phyloP scores from a whole-genome alignment of 2,888 invertebrate species.

The Dicyrtomina minuta region DNA sequence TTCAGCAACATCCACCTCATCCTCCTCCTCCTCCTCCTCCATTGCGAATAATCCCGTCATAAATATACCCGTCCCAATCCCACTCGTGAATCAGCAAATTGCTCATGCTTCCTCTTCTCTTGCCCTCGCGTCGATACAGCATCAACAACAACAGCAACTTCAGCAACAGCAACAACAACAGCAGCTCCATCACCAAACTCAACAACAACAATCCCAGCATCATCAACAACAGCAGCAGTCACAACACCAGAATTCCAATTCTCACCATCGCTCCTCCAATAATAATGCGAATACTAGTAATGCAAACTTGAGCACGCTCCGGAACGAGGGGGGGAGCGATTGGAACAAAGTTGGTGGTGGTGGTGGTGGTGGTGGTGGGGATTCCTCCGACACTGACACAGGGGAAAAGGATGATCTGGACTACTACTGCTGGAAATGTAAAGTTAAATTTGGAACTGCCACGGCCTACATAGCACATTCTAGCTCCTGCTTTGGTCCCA shows the following conservation, averaged over 20 bases:
- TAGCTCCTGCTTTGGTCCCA: conserved; percentile 1
- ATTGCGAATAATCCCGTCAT: neutral
- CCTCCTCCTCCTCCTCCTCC: no score
- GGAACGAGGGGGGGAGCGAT: conserved; percentile 7
- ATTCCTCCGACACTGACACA: conserved; percentile 3
- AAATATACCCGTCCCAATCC: conserved; percentile 9
- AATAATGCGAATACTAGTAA: no score
- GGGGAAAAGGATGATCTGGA: conserved; percentile 17
- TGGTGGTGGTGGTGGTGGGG: no score
- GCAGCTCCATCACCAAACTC: no score
- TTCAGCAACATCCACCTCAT: neutral
- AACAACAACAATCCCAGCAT: no score
- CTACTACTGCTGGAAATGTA: conserved; percentile 30
- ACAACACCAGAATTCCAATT: no score
- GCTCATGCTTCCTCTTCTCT: neutral
- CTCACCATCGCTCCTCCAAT: neutral
- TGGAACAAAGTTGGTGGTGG: no score
- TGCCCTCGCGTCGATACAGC: neutral
- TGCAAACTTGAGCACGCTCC: neutral
- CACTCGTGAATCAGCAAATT: conserved; percentile 9
- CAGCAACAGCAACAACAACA: no score
- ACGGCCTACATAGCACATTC: conserved; percentile 21
- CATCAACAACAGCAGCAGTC: no score
- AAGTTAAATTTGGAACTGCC: conserved; percentile 26
- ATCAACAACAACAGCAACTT: no score